Conservation (phyloP, 1,140 invertebrate species). For the Cryptotermes secundus region DNA sequence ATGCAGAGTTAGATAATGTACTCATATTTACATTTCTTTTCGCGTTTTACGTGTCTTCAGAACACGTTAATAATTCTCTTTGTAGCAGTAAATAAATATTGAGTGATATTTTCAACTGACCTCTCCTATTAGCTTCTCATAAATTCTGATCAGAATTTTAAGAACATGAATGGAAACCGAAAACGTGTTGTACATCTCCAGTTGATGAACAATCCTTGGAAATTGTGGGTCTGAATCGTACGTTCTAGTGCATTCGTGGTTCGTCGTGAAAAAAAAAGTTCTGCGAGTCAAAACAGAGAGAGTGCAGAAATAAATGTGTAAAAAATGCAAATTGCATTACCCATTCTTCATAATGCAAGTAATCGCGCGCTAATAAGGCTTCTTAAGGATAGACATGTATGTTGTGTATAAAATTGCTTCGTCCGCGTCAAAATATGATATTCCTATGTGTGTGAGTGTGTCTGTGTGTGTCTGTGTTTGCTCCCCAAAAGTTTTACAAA, state of each 20-base stretch:
- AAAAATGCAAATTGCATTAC: slow-evolving; percentile 17
- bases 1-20: too few relatives aligned
- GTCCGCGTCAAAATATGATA: slow-evolving; percentile 16
- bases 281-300: not conserved
- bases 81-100: too few relatives aligned
- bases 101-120: too few relatives aligned
- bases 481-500: slow-evolving; percentile 16
- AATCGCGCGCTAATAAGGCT: slow-evolving; percentile 15
- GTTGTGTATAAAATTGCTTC: not conserved
- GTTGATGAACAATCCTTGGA: too few relatives aligned
- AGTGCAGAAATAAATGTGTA: not conserved
- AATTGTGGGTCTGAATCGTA: too few relatives aligned
- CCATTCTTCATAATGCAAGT: slow-evolving; percentile 12
- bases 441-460: not conserved
- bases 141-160: too few relatives aligned
- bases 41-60: too few relatives aligned
- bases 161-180: too few relatives aligned
- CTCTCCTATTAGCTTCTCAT: too few relatives aligned
- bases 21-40: too few relatives aligned
- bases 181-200: too few relatives aligned
- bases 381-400: not conserved
- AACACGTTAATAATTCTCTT: too few relatives aligned
- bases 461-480: not conserved
- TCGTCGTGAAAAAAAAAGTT: not conserved
- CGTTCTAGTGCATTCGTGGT: not conserved